Conservation (phyloP, 2,888 invertebrate genomes). For the Netelia inedita region DNA sequence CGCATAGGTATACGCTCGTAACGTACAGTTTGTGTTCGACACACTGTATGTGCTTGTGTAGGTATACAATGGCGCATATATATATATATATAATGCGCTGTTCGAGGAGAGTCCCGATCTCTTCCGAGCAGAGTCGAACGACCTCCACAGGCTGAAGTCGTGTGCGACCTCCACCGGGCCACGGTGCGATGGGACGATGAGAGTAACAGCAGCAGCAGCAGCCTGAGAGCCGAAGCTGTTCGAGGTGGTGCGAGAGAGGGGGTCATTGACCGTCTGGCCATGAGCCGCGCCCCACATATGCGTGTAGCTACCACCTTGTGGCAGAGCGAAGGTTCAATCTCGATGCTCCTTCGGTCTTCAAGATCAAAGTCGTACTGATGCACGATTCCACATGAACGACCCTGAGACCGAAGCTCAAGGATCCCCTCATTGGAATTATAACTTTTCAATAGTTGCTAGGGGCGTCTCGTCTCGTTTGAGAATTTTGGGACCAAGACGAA, state of each 20-base stretch:
- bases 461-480: not conserved
- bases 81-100: not conserved
- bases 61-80: not conserved
- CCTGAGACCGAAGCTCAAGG: not conserved
- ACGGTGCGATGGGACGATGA: slow-evolving; percentile 55
- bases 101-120: slow-evolving; percentile 58
- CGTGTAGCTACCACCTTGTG: slow-evolving; percentile 68
- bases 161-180: slow-evolving; percentile 67
- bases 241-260: slow-evolving; percentile 65
- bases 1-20: slow-evolving; percentile 12
- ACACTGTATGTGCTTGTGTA: not conserved
- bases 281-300: slow-evolving; percentile 84
- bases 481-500: not conserved
- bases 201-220: slow-evolving; percentile 67
- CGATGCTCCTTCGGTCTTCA: slow-evolving; percentile 70
- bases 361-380: slow-evolving; percentile 78
- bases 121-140: slow-evolving; percentile 75
- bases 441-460: not conserved
- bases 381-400: slow-evolving; percentile 28
- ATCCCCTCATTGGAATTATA: not conserved
- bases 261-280: slow-evolving; percentile 85
- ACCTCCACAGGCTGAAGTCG: slow-evolving; percentile 76
- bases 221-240: slow-evolving; percentile 72
- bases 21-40: not conserved
- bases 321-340: slow-evolving; percentile 59